A percentile compares a stretch with the other conserved stretches of the same genome.
Evolutionary conservation across 2,113 vertebrate genomes (phyloP).

Genomic region (Urocitellus parryii): DNA sequence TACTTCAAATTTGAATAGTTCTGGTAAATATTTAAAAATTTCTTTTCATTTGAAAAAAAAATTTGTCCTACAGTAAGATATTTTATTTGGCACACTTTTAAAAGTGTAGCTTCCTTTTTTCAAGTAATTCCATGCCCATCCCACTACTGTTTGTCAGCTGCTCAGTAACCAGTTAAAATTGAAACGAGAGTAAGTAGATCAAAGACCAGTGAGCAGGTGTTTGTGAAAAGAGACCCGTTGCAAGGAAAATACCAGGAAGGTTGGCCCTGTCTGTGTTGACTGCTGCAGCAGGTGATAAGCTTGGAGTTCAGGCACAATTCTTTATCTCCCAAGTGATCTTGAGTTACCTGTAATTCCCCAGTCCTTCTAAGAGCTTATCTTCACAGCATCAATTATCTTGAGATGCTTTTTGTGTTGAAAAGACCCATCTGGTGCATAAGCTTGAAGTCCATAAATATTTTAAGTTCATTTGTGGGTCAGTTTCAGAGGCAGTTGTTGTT

Average conservation of each 20-base stretch:
- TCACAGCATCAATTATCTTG: slow-evolving; percentile 51
- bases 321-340: slow-evolving; percentile 52
- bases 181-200: neutral
- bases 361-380: slow-evolving; percentile 42
- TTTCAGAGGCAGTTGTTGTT: slow-evolving; percentile 32
- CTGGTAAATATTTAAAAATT: slow-evolving; percentile 84
- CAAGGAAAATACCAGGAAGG: neutral
- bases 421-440: slow-evolving; percentile 62
- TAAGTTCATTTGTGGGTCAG: neutral
- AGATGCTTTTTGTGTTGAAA: slow-evolving; percentile 51
- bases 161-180: neutral
- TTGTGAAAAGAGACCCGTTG: neutral
- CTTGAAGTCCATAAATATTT: slow-evolving; percentile 60
- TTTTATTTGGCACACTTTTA: slow-evolving; percentile 33
- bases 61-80: neutral
- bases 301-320: slow-evolving; percentile 17
- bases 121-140: neutral
- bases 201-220: slow-evolving; percentile 52
- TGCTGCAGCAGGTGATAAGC: slow-evolving; percentile 49
- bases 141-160: slow-evolving; percentile 57
- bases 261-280: slow-evolving; percentile 23
- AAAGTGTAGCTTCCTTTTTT: neutral
- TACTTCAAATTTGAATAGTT: slow-evolving; percentile 83
- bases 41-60: slow-evolving; percentile 9
- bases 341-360: slow-evolving; percentile 62